Base-by-base conservation (phyloP, 1,140 invertebrate species). In the Hypsibius dujardini region DNA sequence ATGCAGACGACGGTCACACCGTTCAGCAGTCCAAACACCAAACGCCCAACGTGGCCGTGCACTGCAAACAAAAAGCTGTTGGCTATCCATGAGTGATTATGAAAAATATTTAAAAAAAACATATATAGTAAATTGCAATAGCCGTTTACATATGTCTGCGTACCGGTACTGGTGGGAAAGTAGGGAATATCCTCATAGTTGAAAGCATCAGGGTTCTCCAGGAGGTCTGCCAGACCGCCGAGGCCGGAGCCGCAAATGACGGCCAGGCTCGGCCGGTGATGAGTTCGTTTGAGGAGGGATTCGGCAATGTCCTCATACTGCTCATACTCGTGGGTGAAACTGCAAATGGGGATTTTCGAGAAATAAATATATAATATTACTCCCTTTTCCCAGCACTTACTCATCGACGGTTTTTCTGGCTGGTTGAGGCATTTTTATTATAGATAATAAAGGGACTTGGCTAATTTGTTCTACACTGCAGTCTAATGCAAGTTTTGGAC, bases 171-270 rank as follows among this genome's bases (percentile, higher is more conserved):
- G 15, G 86, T 81, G 0, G 92, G 91, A 77, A 96, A 96, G 77
- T 92, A 85, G 1, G 92, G 92, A 71, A 96, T 94, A 40, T 88
- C 85, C 73, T 87, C 84, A 76, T 97, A 98, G 0, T 86, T 84
- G 75, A 97, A 87, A 46, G 83, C 81, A 73, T 86, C 83, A 46
- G 84, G 81, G n/a, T 93, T 84, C 59, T 83, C 81, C 40, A 97
- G 81, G 3, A 82, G 82, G 69, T 95, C 89, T 1, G 88, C 91
- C 42, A 97, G 79, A 0, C 86, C 85, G 74, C 89, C 90, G 76
- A 97, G 83, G 75, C 94, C 94, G 28, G 91, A 91, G 3, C 94
- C 94, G 79, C 93, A 97, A 75, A 97, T 92, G 70, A 98, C 90
- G 28, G 89, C 93, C 75, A 97, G 86, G 75, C 84, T 85, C 7